Conservation (phyloP, 2,113 vertebrate genomes). For the Isichthys henryi region DNA sequence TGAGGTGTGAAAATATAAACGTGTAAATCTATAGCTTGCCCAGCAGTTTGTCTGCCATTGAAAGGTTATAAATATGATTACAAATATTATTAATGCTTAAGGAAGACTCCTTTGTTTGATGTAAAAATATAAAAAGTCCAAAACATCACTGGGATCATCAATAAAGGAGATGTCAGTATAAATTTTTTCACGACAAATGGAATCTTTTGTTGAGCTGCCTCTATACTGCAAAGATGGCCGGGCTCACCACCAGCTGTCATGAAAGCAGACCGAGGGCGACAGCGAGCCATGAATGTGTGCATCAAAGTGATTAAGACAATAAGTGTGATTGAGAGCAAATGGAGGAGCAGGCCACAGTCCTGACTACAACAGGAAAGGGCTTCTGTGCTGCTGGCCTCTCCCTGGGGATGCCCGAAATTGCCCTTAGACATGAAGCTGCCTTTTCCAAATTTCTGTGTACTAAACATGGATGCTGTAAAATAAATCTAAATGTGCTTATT, state of each 20-base stretch:
- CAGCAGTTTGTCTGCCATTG: not conserved
- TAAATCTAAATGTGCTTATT: not conserved
- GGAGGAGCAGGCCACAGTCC: not conserved
- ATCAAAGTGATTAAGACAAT: not conserved
- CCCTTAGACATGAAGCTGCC: not conserved
- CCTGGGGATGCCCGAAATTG: not conserved
- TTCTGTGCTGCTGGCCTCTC: not conserved
- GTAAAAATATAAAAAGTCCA: not conserved
- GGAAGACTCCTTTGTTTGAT: not conserved
- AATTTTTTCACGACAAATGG: not conserved
- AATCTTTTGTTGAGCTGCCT: not conserved
- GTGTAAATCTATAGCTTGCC: not conserved
- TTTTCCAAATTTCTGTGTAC: not conserved
- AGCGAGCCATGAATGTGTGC: constrained; percentile 6
- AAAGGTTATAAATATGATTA: not conserved
- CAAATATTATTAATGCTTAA: not conserved
- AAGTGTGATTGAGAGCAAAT: not conserved
- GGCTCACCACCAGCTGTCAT: not conserved
- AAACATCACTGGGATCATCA: not conserved
- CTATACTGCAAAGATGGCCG: not conserved
- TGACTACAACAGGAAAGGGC: not conserved
- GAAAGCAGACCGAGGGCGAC: not conserved
- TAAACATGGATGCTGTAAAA: not conserved
- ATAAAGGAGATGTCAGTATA: not conserved
- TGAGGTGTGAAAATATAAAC: not conserved